Evolutionary conservation across 1,140 invertebrate species (phyloP).

Genomic region (Atta texana): DNA sequence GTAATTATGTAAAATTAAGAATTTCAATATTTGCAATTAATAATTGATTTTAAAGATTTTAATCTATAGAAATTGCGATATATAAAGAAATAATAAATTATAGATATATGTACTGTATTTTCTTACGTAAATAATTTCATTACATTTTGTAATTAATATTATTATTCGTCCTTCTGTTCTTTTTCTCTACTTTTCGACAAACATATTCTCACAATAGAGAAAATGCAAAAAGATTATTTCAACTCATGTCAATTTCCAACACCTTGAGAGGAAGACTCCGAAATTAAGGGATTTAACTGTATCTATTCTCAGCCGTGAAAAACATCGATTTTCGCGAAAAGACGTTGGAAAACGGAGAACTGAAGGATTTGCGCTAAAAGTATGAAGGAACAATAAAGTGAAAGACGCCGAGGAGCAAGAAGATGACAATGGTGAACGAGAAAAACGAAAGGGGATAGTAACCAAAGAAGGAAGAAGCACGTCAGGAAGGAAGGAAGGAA

Average conservation of each 20-base stretch:
- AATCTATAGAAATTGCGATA: neutral
- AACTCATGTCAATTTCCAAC: neutral
- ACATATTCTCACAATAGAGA: neutral
- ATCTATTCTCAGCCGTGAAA: slow-evolving; percentile 23
- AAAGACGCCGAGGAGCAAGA: neutral
- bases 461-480: slow-evolving; percentile 68
- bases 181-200: neutral
- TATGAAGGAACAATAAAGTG: neutral
- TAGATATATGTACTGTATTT: neutral
- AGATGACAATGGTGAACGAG: slow-evolving; percentile 41
- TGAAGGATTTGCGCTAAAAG: neutral
- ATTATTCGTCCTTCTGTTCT: neutral
- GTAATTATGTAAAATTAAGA: neutral
- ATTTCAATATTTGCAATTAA: neutral
- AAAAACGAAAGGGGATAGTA: slow-evolving; percentile 9
- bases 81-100: slow-evolving; percentile 2
- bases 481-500: slow-evolving; percentile 73
- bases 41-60: neutral
- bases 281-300: slow-evolving; percentile 25
- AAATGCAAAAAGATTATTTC: neutral
- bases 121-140: neutral
- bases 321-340: slow-evolving; percentile 3
- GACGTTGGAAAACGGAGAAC: slow-evolving; percentile 16
- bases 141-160: neutral
- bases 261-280: neutral